Evolutionary conservation across 2,113 vertebrate genomes (phyloP).

Genomic region (Arizona elegans): DNA sequence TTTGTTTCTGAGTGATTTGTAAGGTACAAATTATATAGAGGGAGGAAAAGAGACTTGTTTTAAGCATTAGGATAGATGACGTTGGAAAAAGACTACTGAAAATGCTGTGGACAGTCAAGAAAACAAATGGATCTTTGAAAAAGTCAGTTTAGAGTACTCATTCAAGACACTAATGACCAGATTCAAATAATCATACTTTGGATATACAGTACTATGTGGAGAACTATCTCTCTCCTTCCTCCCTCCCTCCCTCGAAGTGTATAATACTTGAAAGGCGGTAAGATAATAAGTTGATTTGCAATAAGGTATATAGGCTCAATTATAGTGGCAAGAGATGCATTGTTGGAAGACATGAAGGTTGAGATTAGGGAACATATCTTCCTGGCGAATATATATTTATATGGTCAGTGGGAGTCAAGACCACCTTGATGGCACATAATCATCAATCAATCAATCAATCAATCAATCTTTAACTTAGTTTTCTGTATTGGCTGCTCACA

Average conservation of each 20-base stretch:
- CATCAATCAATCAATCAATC: not conserved
- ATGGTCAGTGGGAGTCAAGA: not conserved
- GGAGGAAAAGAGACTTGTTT: not conserved
- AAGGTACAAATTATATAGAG: slow-evolving; percentile 29
- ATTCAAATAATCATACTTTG: not conserved
- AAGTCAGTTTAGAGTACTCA: not conserved
- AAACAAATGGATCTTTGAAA: not conserved
- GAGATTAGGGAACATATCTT: not conserved
- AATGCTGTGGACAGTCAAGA: not conserved
- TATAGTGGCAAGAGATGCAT: not conserved
- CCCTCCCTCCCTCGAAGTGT: not conserved
- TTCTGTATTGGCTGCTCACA: not conserved
- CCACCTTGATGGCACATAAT: not conserved
- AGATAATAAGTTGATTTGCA: not conserved
- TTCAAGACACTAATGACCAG: not conserved
- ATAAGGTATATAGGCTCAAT: not conserved
- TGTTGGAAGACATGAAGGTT: not conserved
- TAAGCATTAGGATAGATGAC: not conserved
- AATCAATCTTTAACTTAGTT: not conserved
- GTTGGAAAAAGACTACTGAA: not conserved
- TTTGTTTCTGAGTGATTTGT: slow-evolving; percentile 32
- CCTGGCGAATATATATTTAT: not conserved
- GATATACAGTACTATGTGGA: not conserved
- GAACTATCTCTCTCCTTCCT: not conserved
- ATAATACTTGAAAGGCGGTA: not conserved